Evolutionary conservation across 2,113 vertebrate genomes (phyloP), one percentile per base, ranked within the genome.

Genomic region (Xenopus tropicalis): DNA sequence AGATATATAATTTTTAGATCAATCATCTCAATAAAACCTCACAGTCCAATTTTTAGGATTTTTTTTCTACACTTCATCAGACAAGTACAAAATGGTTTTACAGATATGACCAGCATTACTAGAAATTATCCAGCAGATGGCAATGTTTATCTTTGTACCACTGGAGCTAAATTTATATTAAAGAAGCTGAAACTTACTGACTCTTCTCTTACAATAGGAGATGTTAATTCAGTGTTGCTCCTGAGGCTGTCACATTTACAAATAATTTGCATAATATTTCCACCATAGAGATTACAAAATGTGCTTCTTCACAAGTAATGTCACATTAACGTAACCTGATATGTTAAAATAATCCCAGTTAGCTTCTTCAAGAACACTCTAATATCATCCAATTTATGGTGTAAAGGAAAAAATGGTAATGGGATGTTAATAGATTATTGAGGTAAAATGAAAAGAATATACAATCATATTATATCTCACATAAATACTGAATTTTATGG

Each of bases 241-340:
- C 79, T 67, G 80, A 89, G 83, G 62, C 77, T 89, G 86, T 84
- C 78, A 78, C 75, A 85, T 86, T 89, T 87, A 84, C 80, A 86
- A 88, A 87, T 86, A 88, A 87, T 91, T 87, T 88, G 79, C 88
- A 86, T 87, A 85, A 84, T 77, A 83, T 87, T 90, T 87, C 83
- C 84, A 83, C 82, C 77, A 2, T 37, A 80, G 79, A 82, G 76
- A 80, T 85, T 81, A 82, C 78, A 82, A 89, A 85, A 80, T 43
- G 72, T 78, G 73, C 69, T 78, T 44, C 62, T 84, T 85, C 75
- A 81, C 14, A 11, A 76, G 76, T 83, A 82, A 83, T 82, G 80
- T 85, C 84, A 72, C 67, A 17, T 83, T 86, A 87, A 83, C 87
- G 83, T 79, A 78, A 79, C 43, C 66, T 81, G 84, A 83, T 85